Evolutionary conservation across 2,888 invertebrate genomes (phyloP), one percentile per base, ranked within the genome.

Genomic region (Panopea generosa): DNA sequence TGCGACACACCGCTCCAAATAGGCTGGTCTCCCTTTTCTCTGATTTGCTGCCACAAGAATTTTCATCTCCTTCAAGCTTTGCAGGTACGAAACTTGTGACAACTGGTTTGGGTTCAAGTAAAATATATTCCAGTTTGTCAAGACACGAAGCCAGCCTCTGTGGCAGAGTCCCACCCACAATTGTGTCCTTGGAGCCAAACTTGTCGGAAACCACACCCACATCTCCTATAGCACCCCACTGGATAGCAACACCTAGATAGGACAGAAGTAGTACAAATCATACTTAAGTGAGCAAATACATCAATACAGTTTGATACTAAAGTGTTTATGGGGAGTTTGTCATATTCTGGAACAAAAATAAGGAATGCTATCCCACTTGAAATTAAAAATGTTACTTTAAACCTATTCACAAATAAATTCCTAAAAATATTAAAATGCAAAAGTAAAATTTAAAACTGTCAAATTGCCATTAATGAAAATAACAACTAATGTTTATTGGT

Each of bases 151-250:
- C 93, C 94, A 99, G 97, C 86, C 98, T 95, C 93, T 99, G 99
- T 14, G 99, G 99, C 85, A 98, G 92, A 14, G 99, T 99, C 82
- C 99, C 99, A 73, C 98, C 98, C 82, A 99, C 96, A 85, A 97
- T 97, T 0, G 96, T 95, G 59, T 97, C 97, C 92, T 97, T 98
- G 50, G 86, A 96, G 52, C 97, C 94, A 95, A 98, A 96, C 57
- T 95, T 96, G 89, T 98, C 97, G 89, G 96, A 93, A 73, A 99
- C 95, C 65, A 99, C 94, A 63, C 99, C 99, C 47, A 98, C 98
- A 92, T 99, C 99, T 67, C 98, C 99, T 89, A 99, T 96, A 75
- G 99, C 99, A 84, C 99, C 99, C 99, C 99, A 99, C 93, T 99
- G 99, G 87, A 99, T 97, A 49, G 99, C 98, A 60, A 96, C 92